A percentile compares a stretch with the other conserved stretches of the same genome.
These are phyloP conservation scores for Salvelinus fontinalis DNA, from an alignment of 2,113 vertebrate species.

Conservation along the genomic window DNA sequence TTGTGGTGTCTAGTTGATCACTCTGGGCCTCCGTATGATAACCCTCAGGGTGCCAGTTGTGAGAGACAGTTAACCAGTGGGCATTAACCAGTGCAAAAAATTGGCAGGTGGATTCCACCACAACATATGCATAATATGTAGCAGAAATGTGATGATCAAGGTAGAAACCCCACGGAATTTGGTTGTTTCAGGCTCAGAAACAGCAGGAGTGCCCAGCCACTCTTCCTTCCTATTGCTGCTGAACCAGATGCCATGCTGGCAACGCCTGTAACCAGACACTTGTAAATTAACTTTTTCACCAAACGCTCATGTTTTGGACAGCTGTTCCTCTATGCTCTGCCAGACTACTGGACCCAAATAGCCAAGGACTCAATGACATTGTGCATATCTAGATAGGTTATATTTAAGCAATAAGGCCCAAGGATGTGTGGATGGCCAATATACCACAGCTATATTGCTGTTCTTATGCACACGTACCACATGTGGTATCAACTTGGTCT, in stretches of 20 bases:
- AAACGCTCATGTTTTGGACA: conserved; percentile 54
- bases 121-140: not conserved
- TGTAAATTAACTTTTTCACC: conserved; percentile 52
- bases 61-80: not conserved
- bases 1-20: not conserved
- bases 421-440: too few species aligned
- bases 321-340: conserved; percentile 46
- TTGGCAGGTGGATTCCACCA: not conserved
- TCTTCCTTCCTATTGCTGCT: conserved; percentile 23
- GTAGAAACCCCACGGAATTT: not conserved
- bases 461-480: too few species aligned
- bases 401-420: not conserved
- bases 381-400: conserved; percentile 33
- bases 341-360: conserved; percentile 16
- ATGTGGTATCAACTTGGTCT: too few species aligned
- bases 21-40: conserved; percentile 1
- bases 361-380: conserved; percentile 5
- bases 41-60: not conserved
- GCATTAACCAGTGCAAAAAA: not conserved
- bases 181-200: not conserved
- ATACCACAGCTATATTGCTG: too few species aligned
- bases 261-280: conserved; percentile 58
- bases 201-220: not conserved
- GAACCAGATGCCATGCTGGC: conserved; percentile 51
- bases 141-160: not conserved